Evolutionary conservation across 2,888 invertebrate species (phyloP).

Genomic region (Aspidiotus destructor): DNA sequence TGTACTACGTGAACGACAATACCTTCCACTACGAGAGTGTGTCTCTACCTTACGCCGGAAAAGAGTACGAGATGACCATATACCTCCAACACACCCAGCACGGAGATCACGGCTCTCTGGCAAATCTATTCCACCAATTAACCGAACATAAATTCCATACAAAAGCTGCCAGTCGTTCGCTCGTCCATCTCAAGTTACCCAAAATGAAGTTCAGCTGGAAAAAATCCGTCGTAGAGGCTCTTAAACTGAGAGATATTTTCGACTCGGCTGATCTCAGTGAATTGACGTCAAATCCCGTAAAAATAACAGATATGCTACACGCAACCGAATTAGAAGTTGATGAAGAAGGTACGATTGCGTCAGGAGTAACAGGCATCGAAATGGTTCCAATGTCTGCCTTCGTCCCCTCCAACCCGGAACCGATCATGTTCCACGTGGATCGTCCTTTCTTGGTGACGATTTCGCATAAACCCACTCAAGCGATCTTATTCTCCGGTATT

Average conservation of each 20-base stretch:
- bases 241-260: too few species aligned
- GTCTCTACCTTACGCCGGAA: background rate
- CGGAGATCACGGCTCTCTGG: too few species aligned
- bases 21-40: background rate
- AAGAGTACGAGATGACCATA: background rate
- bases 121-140: too few species aligned
- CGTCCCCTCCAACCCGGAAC: background rate
- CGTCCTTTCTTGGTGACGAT: too few species aligned
- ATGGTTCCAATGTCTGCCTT: background rate
- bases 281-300: background rate
- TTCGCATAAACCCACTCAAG: too few species aligned
- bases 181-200: too few species aligned
- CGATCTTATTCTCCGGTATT: too few species aligned
- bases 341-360: conserved; percentile 47
- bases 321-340: conserved; percentile 45
- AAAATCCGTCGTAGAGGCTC: too few species aligned
- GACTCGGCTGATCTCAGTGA: too few species aligned
- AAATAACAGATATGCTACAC: conserved; percentile 43
- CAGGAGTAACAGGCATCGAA: conserved; percentile 41
- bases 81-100: background rate
- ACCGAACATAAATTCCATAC: too few species aligned
- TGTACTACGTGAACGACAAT: background rate
- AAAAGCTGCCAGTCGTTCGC: too few species aligned
- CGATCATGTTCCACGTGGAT: background rate
- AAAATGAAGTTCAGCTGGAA: too few species aligned